phyloP scores from a whole-genome alignment of 2,797 vertebrate species.

The Acrossocheilus wenchowensis region DNA sequence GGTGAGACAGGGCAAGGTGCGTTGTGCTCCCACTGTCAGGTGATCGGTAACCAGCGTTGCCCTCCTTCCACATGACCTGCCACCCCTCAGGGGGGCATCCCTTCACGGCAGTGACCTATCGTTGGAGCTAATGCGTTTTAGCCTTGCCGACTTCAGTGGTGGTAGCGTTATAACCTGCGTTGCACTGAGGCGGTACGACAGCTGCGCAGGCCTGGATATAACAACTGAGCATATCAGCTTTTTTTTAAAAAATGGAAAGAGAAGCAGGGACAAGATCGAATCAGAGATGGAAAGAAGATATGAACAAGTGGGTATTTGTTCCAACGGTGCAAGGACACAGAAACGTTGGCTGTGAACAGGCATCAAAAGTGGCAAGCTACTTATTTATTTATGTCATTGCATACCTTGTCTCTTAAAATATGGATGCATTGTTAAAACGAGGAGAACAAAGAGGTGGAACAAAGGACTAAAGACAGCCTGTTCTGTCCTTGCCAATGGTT shows the following conservation, averaged over 20 bases:
- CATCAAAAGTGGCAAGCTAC: slow-evolving; percentile 57
- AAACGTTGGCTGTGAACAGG: slow-evolving; percentile 49
- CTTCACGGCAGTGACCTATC: slow-evolving; percentile 20
- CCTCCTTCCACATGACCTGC: slow-evolving; percentile 54
- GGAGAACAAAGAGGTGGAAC: slow-evolving; percentile 21
- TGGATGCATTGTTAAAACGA: slow-evolving; percentile 66
- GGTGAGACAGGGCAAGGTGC: slow-evolving; percentile 46
- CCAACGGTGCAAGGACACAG: slow-evolving; percentile 68
- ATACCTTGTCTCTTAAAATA: slow-evolving; percentile 56
- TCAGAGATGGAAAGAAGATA: not conserved
- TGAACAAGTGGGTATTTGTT: slow-evolving; percentile 47
- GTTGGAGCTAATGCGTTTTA: not conserved
- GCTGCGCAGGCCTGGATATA: slow-evolving; percentile 42
- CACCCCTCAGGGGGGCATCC: slow-evolving; percentile 39
- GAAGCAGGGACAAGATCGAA: slow-evolving; percentile 20
- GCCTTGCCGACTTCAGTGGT: not conserved
- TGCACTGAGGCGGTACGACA: slow-evolving; percentile 45
- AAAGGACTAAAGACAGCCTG: slow-evolving; percentile 53
- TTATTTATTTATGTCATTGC: slow-evolving; percentile 71
- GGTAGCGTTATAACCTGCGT: slow-evolving; percentile 28
- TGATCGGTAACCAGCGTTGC: slow-evolving; percentile 43
- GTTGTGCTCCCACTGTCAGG: slow-evolving; percentile 50
- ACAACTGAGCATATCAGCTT: slow-evolving; percentile 43
- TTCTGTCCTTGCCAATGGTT: slow-evolving; percentile 54
- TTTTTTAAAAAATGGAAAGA: not conserved